These are phyloP conservation scores for Hesperia comma DNA, from an alignment of 2,888 invertebrate species.

Conservation along the genomic window DNA sequence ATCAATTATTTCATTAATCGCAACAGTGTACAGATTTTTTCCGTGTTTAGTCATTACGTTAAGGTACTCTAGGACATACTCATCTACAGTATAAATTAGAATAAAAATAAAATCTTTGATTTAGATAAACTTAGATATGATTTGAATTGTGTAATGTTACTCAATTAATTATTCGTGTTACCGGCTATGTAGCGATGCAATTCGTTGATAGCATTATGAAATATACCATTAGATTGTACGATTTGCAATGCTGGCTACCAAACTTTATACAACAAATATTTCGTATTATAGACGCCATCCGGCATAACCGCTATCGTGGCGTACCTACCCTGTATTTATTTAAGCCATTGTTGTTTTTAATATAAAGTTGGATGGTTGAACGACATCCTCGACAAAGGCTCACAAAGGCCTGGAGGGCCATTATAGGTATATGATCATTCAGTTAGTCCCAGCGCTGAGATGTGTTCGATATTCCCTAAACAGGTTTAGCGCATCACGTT, in stretches of 20 bases:
- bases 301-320: no score
- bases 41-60: no score
- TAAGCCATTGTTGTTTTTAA: background rate
- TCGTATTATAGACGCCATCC: no score
- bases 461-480: background rate
- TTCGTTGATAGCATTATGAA: background rate
- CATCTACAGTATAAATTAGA: background rate
- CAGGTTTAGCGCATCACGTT: background rate
- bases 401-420: slow-evolving; percentile 6
- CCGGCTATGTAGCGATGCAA: background rate
- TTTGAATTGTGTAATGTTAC: background rate
- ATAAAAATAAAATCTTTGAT: background rate
- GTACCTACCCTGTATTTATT: no score
- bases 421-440: slow-evolving; percentile 3
- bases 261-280: no score
- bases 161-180: background rate
- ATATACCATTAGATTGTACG: no score
- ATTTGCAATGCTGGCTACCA: no score
- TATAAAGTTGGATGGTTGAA: background rate
- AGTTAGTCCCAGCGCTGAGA: background rate
- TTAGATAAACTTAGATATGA: background rate
- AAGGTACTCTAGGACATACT: no score
- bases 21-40: no score
- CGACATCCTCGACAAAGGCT: background rate
- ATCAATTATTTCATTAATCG: no score